These are phyloP conservation scores for Laticauda colubrina DNA, from an alignment of 2,113 vertebrate species.

Conservation along the genomic window DNA sequence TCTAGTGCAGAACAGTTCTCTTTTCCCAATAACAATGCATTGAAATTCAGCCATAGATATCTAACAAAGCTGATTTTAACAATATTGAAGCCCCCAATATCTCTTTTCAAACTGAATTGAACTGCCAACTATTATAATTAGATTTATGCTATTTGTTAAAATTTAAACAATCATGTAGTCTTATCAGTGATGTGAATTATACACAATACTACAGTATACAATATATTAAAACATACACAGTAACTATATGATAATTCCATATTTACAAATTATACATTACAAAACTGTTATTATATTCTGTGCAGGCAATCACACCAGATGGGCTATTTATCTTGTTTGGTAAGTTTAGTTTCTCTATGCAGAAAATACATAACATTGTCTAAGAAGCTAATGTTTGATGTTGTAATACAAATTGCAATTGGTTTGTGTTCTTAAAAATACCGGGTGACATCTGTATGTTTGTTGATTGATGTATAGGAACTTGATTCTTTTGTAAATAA, in stretches of 20 bases:
- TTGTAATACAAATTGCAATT: not conserved
- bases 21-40: not conserved
- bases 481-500: not conserved
- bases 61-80: not conserved
- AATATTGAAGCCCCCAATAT: not conserved
- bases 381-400: not conserved
- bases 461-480: not conserved
- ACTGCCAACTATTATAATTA: not conserved
- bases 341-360: constrained; percentile 64
- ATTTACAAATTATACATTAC: not conserved
- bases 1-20: not conserved
- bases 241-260: not conserved
- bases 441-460: not conserved
- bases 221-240: not conserved
- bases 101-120: not conserved
- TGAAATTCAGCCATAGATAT: not conserved
- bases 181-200: not conserved
- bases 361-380: not conserved
- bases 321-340: constrained; percentile 87
- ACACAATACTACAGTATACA: not conserved
- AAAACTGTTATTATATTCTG: constrained; percentile 42
- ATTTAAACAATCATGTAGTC: not conserved
- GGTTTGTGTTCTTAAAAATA: not conserved
- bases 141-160: not conserved
- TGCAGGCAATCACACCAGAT: constrained; percentile 81